A percentile compares a stretch with the other conserved stretches of the same genome.
Evolutionary conservation across 2,113 vertebrate species (phyloP).

Genomic region (Falco punctatus): DNA sequence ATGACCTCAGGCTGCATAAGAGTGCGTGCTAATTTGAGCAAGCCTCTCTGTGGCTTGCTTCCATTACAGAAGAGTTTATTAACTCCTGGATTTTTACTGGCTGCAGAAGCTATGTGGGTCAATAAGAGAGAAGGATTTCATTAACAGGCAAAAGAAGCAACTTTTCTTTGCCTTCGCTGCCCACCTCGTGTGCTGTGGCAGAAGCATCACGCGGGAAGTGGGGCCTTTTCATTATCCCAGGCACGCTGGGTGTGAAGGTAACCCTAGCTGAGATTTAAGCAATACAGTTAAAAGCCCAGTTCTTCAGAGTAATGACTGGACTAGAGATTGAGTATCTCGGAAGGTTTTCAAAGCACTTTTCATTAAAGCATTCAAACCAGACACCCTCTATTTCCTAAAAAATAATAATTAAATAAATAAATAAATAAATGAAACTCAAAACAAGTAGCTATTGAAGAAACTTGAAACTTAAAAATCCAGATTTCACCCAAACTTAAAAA

Average conservation of each 20-base stretch:
- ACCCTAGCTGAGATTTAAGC: not conserved
- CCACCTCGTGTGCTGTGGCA: not conserved
- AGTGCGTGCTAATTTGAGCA: not conserved
- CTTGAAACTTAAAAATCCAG: not conserved
- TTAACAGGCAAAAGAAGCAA: not conserved
- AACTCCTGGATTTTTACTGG: not conserved
- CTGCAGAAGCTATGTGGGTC: not conserved
- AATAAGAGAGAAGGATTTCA: not conserved
- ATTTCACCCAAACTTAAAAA: not conserved
- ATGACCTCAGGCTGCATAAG: slow-evolving; percentile 25
- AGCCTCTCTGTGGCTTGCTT: not conserved
- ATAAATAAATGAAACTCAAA: not conserved
- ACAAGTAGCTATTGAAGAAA: not conserved
- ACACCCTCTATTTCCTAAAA: not conserved
- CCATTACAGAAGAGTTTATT: not conserved
- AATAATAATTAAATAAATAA: not conserved
- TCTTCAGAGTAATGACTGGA: not conserved
- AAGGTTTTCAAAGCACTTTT: not conserved
- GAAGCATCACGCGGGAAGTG: not conserved
- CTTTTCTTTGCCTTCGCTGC: not conserved
- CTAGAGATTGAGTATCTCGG: not conserved
- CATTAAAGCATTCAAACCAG: not conserved
- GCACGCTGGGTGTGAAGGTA: not conserved
- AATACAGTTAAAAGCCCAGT: not conserved
- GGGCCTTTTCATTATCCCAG: not conserved